Conservation (phyloP, 1,140 invertebrate genomes). For the Gonioctena quinquepunctata region DNA sequence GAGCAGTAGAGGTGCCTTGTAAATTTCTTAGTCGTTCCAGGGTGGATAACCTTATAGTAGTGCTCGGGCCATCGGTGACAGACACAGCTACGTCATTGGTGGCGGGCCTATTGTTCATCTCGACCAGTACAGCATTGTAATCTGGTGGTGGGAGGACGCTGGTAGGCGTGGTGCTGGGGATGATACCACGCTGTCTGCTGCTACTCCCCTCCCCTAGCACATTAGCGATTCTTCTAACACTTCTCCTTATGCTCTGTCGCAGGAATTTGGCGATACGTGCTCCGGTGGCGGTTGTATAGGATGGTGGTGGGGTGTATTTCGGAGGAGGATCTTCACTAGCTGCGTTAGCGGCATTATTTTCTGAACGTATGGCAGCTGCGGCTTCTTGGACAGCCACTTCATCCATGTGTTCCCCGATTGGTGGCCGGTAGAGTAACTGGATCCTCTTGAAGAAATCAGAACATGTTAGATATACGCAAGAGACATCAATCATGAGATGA, state of each 20-base stretch:
- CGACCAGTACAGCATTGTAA: slow-evolving; percentile 66
- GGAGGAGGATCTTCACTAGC: slow-evolving; percentile 81
- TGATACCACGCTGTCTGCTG: not conserved
- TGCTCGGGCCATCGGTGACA: slow-evolving; percentile 14
- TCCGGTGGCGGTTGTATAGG: slow-evolving; percentile 88
- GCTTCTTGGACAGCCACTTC: slow-evolving; percentile 47
- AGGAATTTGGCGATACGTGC: slow-evolving; percentile 78
- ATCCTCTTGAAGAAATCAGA: slow-evolving; percentile 72
- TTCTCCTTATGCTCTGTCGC: slow-evolving; percentile 77
- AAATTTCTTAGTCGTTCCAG: slow-evolving; percentile 37
- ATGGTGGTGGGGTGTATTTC: slow-evolving; percentile 90
- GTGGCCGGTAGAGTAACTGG: slow-evolving; percentile 72
- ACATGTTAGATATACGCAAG: too few species aligned
- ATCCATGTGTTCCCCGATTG: slow-evolving; percentile 59
- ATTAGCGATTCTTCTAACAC: slow-evolving; percentile 70
- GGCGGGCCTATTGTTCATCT: slow-evolving; percentile 38
- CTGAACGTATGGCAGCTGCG: slow-evolving; percentile 45
- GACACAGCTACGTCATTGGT: slow-evolving; percentile 20
- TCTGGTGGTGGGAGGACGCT: slow-evolving; percentile 63
- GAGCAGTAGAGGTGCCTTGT: slow-evolving; percentile 49
- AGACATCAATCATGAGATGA: too few species aligned
- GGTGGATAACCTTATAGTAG: slow-evolving; percentile 30
- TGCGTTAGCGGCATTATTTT: slow-evolving; percentile 39
- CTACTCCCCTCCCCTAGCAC: slow-evolving; percentile 55
- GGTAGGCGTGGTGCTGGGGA: slow-evolving; percentile 3